Evolutionary conservation across 2,888 invertebrate genomes (phyloP), one percentile per base, ranked within the genome.

Genomic region (Drosophila niveifrons): DNA sequence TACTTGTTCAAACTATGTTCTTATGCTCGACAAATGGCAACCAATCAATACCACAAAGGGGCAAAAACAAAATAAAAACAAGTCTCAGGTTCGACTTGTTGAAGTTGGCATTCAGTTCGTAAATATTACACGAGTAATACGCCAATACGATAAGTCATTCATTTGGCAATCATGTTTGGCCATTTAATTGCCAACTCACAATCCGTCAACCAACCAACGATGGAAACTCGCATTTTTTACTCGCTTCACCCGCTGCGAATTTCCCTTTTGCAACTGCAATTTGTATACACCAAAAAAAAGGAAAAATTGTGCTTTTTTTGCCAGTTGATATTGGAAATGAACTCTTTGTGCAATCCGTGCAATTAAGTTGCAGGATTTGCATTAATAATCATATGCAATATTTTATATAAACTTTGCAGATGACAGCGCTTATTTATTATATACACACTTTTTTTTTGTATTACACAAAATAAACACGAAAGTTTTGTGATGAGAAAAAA

Each of bases 101-200:
- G 61, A 23, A 53, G 53, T 58, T 61, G 69, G 70, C 52, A 39
- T 39, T 82, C 73, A 67, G 66, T 76, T 65, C 51, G 57, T 66
- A 72, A 68, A 36, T 36, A n/a, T 36, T n/a, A 36, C 36, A 36
- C 11, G n/a, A 36, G 72, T 51, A 68, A 66, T 59, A 61, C 55
- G 31, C 9, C 71, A 66, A 79, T 85, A 77, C 72, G 79, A 73
- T 86, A 72, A 75, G 83, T 82, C 83, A 86, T 83, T 83, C 86
- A 88, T 86, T 83, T 82, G 78, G 78, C 87, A 83, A 86, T 82
- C 66, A 80, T 70, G 69, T 65, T 74, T 74, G 67, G 61, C 74
- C 80, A 88, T 82, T 88, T 82, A 88, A 82, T 85, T 88, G 82
- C 66, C 9, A 36, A 55, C 31, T 46, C 63, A 34, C 31, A 56